Conservation (phyloP, 2,888 invertebrate species). For the Amphipoea oculea region DNA sequence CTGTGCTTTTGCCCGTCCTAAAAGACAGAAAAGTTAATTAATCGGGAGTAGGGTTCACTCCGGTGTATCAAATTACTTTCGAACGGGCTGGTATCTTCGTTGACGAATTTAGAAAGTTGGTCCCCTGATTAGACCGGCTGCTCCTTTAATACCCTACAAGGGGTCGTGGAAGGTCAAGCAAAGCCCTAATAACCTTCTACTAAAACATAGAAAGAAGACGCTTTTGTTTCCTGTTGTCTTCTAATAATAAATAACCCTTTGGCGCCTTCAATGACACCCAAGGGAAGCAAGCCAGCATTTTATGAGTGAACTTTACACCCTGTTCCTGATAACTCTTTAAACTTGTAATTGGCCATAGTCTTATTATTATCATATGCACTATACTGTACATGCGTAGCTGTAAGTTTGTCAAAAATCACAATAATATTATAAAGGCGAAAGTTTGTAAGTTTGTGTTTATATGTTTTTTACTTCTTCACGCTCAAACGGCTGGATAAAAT, state of each 20-base stretch:
- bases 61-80: too few species aligned
- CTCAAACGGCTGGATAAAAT: too few species aligned
- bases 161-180: background rate
- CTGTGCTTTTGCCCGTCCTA: too few species aligned
- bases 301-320: background rate
- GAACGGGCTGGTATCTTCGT: background rate
- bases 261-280: background rate
- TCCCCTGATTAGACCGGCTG: background rate
- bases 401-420: too few species aligned
- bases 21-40: too few species aligned
- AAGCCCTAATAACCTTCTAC: background rate
- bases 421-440: too few species aligned
- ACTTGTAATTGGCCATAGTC: background rate
- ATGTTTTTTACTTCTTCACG: too few species aligned
- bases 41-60: too few species aligned
- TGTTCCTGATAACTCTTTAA: background rate
- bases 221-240: constrained; percentile 17
- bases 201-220: background rate
- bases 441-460: too few species aligned
- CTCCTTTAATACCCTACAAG: background rate
- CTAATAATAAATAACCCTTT: background rate
- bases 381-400: too few species aligned
- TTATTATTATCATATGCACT: background rate
- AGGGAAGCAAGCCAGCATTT: constrained; percentile 5
- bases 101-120: too few species aligned